Percentiles rank a stretch among this genome's conserved stretches.
Evolutionary conservation across 2,888 invertebrate species (phyloP).

Genomic region (Dasypogon diadema): DNA sequence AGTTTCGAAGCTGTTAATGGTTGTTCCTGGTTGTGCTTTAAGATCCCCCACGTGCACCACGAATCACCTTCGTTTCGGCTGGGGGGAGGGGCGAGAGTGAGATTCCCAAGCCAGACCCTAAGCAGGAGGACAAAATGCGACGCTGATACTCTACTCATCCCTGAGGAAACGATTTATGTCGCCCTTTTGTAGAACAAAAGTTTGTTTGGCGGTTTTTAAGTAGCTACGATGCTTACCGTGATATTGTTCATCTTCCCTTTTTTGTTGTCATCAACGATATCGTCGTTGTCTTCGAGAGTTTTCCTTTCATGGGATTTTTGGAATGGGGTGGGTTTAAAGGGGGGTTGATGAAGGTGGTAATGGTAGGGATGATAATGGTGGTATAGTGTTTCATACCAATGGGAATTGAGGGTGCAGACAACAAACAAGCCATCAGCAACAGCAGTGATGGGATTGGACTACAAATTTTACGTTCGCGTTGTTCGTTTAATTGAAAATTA

Average conservation of each 20-base stretch:
- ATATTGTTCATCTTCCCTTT: slow-evolving; percentile 19
- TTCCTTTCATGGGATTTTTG: too few relatives aligned
- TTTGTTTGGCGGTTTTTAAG: slow-evolving; percentile 36
- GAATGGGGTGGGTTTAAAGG: too few relatives aligned
- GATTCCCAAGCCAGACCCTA: slow-evolving; percentile 23
- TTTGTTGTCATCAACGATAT: slow-evolving; percentile 28
- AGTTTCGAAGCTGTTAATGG: slow-evolving; percentile 55
- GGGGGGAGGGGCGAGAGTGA: too few relatives aligned
- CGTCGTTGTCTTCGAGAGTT: slow-evolving; percentile 13
- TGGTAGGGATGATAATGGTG: neutral
- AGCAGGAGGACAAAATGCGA: neutral
- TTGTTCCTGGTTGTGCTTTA: slow-evolving; percentile 51
- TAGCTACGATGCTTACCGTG: slow-evolving; percentile 14
- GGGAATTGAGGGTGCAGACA: too few relatives aligned
- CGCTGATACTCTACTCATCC: neutral
- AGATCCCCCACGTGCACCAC: slow-evolving; percentile 29
- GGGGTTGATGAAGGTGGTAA: neutral
- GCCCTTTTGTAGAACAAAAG: slow-evolving; percentile 34
- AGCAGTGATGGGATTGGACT: neutral
- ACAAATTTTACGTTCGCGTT: slow-evolving; percentile 31
- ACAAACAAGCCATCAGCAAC: neutral
- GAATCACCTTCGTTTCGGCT: too few relatives aligned
- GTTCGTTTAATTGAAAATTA: slow-evolving; percentile 41
- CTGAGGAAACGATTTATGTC: slow-evolving; percentile 25
- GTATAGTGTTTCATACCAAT: slow-evolving; percentile 18